A percentile compares a stretch with the other conserved stretches of the same genome.
These are phyloP conservation scores for Prenolepis imparis DNA, from an alignment of 2,888 invertebrate genomes.

Conservation along the genomic window DNA sequence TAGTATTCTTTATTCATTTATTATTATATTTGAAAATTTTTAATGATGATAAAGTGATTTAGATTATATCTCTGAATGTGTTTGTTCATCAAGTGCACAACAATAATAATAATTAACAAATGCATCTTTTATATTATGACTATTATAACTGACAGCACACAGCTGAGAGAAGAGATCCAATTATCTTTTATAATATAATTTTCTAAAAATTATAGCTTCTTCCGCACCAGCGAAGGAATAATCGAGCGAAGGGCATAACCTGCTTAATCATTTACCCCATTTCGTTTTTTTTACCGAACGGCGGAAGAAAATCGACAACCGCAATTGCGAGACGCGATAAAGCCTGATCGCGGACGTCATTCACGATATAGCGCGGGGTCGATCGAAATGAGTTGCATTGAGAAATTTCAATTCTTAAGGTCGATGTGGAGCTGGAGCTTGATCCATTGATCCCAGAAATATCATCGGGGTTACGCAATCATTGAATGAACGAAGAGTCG, in stretches of 20 bases:
- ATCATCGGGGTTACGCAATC: constrained; percentile 65
- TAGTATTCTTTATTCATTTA: background rate
- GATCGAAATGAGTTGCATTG: constrained; percentile 67
- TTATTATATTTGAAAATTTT: background rate
- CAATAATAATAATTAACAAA: background rate
- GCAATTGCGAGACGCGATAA: constrained; percentile 63
- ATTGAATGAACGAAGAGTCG: constrained; percentile 52
- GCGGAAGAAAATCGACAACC: constrained; percentile 36
- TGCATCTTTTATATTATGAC: background rate
- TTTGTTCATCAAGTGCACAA: background rate
- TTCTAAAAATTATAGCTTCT: background rate
- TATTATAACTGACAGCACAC: background rate
- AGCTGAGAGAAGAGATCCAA: background rate
- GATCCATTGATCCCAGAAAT: constrained; percentile 68
- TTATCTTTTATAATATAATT: background rate
- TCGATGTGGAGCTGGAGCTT: constrained; percentile 29
- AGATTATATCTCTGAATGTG: background rate
- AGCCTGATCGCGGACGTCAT: constrained; percentile 66
- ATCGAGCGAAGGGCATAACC: background rate
- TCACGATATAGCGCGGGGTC: constrained; percentile 63
- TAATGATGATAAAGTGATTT: background rate
- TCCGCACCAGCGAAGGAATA: background rate
- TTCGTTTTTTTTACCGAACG: constrained; percentile 5
- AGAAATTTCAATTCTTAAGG: constrained; percentile 74
- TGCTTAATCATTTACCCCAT: constrained; percentile 5